Evolutionary conservation across 2,797 vertebrate genomes (phyloP), one percentile per base, ranked within the genome.

Genomic region (Leptoclinus maculatus): DNA sequence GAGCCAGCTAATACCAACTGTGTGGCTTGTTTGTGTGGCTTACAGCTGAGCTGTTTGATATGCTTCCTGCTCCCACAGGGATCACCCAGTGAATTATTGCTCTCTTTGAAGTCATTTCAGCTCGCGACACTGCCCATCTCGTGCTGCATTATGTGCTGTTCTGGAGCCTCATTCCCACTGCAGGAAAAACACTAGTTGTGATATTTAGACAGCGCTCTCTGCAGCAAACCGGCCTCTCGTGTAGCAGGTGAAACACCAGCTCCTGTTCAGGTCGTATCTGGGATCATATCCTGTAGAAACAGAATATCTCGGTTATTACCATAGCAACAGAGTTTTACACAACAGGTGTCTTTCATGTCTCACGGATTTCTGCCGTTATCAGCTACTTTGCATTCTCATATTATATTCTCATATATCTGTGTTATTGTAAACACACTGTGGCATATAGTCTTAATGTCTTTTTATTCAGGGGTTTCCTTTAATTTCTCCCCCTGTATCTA

Each of bases 91-190:
- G 74, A 86, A 76, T 83, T 78, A 84, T 68, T 39, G 75, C 45
- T 59, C 34, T 78, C 75, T 88, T 85, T 86, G 62, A 87, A 80
- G 85, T 82, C 39, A 65, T 79, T 83, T 80, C 74, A 72, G 74
- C 66, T 75, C 74, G 77, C 25, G 19, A 81, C 47, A 57, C 65
- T 78, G 83, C 57, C 83, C 72, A 66, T 79, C 70, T 79, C 60
- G 58, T 68, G 43, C 75, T 67, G 78, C 67, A 56, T 71, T 84
- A 75, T 62, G 34, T 27, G 39, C 16, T 76, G 79, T 81, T 45
- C 54, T 67, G 59, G 36, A 53, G 63, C 74, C 54, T 71, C 69
- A 68, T 36, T 68, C 58, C 62, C 49, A 47, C 12, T 72, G 64
- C 27, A 19, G 27, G n/a, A 64, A 53, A 12, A 56, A 59, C 36